phyloP scores from a whole-genome alignment of 2,888 invertebrate species.

The Nomada flava region DNA sequence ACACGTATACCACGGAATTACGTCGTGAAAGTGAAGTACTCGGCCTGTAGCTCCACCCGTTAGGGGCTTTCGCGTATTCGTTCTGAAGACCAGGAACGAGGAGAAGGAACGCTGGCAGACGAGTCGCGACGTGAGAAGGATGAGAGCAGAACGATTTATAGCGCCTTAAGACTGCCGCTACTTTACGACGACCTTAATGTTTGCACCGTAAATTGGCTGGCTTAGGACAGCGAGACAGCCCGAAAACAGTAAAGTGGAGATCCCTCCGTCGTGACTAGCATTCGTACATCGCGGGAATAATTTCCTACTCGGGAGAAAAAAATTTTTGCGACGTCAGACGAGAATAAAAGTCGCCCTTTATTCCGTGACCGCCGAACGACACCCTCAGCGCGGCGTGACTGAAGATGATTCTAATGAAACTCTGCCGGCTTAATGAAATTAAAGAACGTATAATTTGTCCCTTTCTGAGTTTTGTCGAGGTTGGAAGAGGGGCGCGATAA shows the following conservation, averaged over 20 bases:
- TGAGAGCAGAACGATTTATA: conserved; percentile 66
- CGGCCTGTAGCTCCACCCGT: conserved; percentile 19
- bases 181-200: conserved; percentile 75
- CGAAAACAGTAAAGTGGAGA: conserved; percentile 70
- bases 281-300: conserved; percentile 55
- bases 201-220: conserved; percentile 74
- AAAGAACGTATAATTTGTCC: not conserved
- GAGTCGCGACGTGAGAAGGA: conserved; percentile 40
- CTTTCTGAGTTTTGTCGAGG: not conserved
- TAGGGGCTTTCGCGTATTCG: conserved; percentile 54
- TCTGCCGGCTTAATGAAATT: not conserved
- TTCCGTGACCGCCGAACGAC: not conserved
- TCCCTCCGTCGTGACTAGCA: conserved; percentile 64
- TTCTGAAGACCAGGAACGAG: conserved; percentile 31
- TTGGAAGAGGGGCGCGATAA: not conserved
- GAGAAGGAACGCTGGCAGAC: conserved; percentile 32
- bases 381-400: not conserved
- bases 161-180: conserved; percentile 69
- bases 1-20: conserved; percentile 49
- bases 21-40: conserved; percentile 65
- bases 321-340: conserved; percentile 11
- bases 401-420: conserved; percentile 3
- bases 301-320: conserved; percentile 32
- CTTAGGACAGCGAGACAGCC: conserved; percentile 65
- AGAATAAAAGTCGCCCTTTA: conserved; percentile 14